Percentiles rank a stretch among this genome's conserved stretches.
These are phyloP conservation scores for Arion vulgaris DNA, from an alignment of 1,140 invertebrate species.

Conservation along the genomic window DNA sequence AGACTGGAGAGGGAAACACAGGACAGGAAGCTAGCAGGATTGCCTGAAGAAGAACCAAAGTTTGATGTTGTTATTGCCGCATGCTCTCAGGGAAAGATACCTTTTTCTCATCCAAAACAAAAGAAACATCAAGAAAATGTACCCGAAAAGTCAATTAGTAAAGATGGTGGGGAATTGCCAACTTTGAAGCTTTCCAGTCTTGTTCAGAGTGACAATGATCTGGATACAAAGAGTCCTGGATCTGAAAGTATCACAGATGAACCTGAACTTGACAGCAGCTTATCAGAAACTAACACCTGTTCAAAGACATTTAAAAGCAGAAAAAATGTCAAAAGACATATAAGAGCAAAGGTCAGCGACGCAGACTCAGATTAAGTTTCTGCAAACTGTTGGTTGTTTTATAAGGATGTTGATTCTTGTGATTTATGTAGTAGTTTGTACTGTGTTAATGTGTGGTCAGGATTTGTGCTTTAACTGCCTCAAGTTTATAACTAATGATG, in stretches of 20 bases:
- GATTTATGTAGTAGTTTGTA: too few relatives aligned
- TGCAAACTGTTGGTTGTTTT: too few relatives aligned
- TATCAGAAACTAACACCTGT: neutral
- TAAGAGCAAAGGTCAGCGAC: neutral
- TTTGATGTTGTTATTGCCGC: constrained; percentile 25
- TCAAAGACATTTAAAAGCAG: neutral
- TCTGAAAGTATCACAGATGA: neutral
- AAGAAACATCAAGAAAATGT: constrained; percentile 16
- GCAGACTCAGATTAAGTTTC: neutral
- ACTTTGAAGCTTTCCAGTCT: neutral
- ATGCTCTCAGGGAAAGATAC: constrained; percentile 50
- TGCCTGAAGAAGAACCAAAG: constrained; percentile 35
- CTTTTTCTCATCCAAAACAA: constrained; percentile 44
- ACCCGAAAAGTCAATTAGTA: neutral
- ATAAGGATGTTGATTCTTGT: too few relatives aligned
- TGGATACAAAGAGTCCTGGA: neutral
- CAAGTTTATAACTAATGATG: too few relatives aligned
- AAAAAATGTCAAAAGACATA: constrained; percentile 22
- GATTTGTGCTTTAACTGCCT: too few relatives aligned
- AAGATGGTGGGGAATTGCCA: neutral
- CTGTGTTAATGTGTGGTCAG: too few relatives aligned
- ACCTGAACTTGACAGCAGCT: neutral
- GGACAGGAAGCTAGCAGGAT: constrained; percentile 35
- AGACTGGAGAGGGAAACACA: constrained; percentile 47
- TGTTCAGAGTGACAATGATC: neutral